Conservation (phyloP, 2,888 invertebrate genomes). For the Perizoma flavofasciatum region DNA sequence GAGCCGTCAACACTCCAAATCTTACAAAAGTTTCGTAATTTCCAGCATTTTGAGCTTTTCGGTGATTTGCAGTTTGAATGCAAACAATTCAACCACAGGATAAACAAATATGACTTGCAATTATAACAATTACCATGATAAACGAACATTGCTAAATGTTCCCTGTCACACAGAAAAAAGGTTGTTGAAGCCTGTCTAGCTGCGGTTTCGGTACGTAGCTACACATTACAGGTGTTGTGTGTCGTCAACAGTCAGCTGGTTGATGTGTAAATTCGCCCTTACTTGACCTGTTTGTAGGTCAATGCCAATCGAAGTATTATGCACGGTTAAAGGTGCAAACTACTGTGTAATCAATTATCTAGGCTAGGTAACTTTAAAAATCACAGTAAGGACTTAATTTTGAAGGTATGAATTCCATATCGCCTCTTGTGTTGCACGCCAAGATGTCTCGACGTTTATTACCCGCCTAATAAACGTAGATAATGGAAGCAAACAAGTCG, state of each 20-base stretch:
- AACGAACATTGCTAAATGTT: conserved; percentile 18
- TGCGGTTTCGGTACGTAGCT: background rate
- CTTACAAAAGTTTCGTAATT: no score
- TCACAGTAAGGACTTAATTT: background rate
- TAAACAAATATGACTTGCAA: conserved; percentile 31
- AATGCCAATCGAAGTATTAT: conserved; percentile 29
- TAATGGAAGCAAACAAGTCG: no score
- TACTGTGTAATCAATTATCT: conserved; percentile 22
- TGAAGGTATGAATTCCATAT: background rate
- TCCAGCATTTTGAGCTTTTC: background rate
- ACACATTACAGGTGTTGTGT: background rate
- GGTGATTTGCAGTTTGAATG: conserved; percentile 8
- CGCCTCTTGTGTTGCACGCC: background rate
- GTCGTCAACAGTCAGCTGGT: background rate
- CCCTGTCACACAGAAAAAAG: conserved; percentile 6
- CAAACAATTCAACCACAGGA: conserved; percentile 8
- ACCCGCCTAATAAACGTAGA: no score
- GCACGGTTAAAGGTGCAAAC: conserved; percentile 21
- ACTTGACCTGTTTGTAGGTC: conserved; percentile 37
- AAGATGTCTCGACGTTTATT: no score
- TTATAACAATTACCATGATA: conserved; percentile 20
- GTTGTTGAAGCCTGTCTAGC: background rate
- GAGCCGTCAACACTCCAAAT: no score
- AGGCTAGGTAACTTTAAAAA: conserved; percentile 7
- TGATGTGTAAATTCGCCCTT: conserved; percentile 16